Evolutionary conservation across 2,113 vertebrate species (phyloP), one percentile per base, ranked within the genome.

Genomic region (Cromileptes altivelis): DNA sequence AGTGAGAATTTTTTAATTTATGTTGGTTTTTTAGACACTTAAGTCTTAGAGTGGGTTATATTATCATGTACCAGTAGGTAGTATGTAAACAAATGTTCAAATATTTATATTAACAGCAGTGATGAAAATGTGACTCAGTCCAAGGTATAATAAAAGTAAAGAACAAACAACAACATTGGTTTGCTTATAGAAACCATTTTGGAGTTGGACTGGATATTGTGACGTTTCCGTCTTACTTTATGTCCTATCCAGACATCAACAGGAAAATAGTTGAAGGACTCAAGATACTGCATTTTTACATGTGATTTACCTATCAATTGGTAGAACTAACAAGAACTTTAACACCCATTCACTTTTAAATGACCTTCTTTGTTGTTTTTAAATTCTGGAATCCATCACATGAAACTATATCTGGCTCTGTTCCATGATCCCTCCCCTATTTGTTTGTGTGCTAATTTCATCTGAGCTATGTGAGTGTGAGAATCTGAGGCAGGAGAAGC

Each of bases 361-460:
- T 47, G 18, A 65, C 49, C 23, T 58, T 7, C n/a, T 55, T 68
- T 62, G 25, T 83, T 21, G 42, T 33, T 50, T 8, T 12, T 73
- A 2, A 67, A 15, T 19, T 13, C 4, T 53, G 27, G 2, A 55
- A 56, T 27, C 1, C 23, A 30, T 49, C 58, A 74, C 37, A 37
- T 53, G 27, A 76, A 42, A 12, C 47, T 40, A 40, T 69, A 62
- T 17, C 1, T 13, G 42, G 62, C 68, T 70, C 61, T 58, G 67
- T 62, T 70, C 77, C 14, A 65, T 12, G 42, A 8, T 67, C 47
- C 58, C 45, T 52, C 23, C 0, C 49, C 23, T n/a, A 65, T 80
- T 77, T 79, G 79, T 80, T 67, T 80, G 76, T 55, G 78, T 64
- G 72, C 87, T 93, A 89, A 91, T 88, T 90, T 78, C 1, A 62